phyloP scores from a whole-genome alignment of 2,888 invertebrate species.

The Gymnoscelis rufifasciata region DNA sequence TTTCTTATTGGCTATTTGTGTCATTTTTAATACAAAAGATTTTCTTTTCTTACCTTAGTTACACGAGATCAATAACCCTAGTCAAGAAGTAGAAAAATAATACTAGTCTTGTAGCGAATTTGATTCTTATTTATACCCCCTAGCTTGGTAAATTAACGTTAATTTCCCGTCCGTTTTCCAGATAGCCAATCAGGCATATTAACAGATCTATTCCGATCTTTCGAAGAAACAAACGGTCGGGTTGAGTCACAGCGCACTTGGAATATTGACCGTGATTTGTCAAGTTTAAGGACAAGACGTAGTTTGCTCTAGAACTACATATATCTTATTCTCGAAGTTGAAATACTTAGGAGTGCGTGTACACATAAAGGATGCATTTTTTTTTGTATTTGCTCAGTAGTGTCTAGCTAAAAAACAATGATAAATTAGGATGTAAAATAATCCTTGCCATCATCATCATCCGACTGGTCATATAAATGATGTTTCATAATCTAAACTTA shows the following conservation, averaged over 20 bases:
- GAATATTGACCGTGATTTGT: constrained; percentile 19
- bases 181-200: constrained; percentile 58
- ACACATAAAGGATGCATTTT: too few relatives aligned
- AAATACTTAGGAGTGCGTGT: too few relatives aligned
- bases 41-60: not conserved
- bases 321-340: not conserved
- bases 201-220: constrained; percentile 57
- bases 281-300: constrained; percentile 9
- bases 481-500: too few relatives aligned
- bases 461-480: too few relatives aligned
- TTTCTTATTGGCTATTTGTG: not conserved
- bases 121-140: constrained; percentile 43
- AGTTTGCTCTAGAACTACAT: constrained; percentile 2
- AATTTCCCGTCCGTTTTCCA: constrained; percentile 51
- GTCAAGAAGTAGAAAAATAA: not conserved
- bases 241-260: constrained; percentile 35
- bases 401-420: too few relatives aligned
- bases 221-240: constrained; percentile 50
- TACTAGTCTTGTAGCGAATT: not conserved
- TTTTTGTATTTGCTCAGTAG: too few relatives aligned
- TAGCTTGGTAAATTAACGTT: constrained; percentile 48
- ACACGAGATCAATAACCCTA: too few relatives aligned
- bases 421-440: too few relatives aligned
- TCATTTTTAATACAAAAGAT: not conserved
- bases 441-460: too few relatives aligned